Evolutionary conservation across 2,113 vertebrate genomes (phyloP), one percentile per base, ranked within the genome.

Genomic region (Prinia subflava): DNA sequence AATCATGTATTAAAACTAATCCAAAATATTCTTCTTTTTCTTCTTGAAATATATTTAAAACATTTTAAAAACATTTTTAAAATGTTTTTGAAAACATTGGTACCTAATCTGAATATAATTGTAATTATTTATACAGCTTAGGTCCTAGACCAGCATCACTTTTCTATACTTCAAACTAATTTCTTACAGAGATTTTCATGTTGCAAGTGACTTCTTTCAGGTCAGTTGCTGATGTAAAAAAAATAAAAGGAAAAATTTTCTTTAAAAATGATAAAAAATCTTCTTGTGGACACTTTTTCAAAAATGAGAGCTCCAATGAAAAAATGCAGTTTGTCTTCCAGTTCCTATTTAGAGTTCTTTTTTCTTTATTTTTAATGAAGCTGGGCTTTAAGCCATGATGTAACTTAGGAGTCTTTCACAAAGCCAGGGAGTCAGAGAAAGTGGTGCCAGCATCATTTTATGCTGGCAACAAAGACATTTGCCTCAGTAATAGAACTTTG

Each of bases 1-100:
- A 74, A 74, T 4, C 0, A 3, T 0, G 1, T 39, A 15, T 65
- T 56, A 50, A 65, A 81, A 70, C 41, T 19, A 0, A n/a, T 74
- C 78, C 1, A 37, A 82, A 65, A 4, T 0, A 12, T 68, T 52
- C 3, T 56, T 46, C 3, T 28, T 62, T 67, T 69, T 52, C 8
- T 39, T 81, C 30, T 75, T 49, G 33, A 71, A 79, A 62, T 62
- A 49, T 10, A 27, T 70, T 67, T 37, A 63, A 37, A 53, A n/a
- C 2, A 11, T 23, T 57, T 46, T 4, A 0, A 27, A 39, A 69
- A 33, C 5, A 27, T 62, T 60, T 33, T 2, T 4, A 17, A 4
- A 80, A 84, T 41, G 2, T 1, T 67, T 89, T 70, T 9, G 6
- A 75, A 83, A 59, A 35, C 8, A 3, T 47, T 56, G 2, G 1